These are phyloP conservation scores for Trichosurus vulpecula DNA, from an alignment of 2,797 vertebrate species.

Conservation along the genomic window DNA sequence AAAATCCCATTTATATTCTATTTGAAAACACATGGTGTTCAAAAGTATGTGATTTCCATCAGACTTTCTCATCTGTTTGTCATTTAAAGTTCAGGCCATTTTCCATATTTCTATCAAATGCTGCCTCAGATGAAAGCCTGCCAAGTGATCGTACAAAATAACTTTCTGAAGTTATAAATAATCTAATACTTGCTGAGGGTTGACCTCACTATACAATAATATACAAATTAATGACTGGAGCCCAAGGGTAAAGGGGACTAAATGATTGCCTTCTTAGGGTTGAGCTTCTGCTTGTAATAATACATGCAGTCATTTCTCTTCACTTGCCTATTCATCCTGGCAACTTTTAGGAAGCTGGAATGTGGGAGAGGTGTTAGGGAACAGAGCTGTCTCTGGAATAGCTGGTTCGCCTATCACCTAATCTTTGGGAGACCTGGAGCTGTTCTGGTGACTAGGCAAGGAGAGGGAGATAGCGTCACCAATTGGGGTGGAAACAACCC, in stretches of 20 bases:
- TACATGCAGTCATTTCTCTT: constrained; percentile 31
- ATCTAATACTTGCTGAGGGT: constrained; percentile 85
- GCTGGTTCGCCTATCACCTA: background rate
- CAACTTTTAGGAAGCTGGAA: background rate
- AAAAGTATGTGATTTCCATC: constrained; percentile 90
- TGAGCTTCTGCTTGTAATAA: constrained; percentile 52
- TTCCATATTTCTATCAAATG: constrained; percentile 94
- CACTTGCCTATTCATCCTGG: constrained; percentile 1
- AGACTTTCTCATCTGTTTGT: constrained; percentile 94
- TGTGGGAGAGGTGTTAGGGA: background rate
- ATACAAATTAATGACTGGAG: constrained; percentile 76
- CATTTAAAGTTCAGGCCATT: constrained; percentile 91
- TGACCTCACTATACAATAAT: constrained; percentile 82
- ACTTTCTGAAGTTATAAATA: constrained; percentile 93
- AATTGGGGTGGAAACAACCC: background rate
- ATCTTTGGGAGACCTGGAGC: background rate
- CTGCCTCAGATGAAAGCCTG: constrained; percentile 89
- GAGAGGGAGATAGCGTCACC: background rate
- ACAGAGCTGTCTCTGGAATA: constrained; percentile 3
- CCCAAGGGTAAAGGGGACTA: constrained; percentile 56
- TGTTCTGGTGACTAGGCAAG: background rate
- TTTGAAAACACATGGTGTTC: constrained; percentile 89
- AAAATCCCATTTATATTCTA: constrained; percentile 92
- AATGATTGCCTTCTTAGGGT: constrained; percentile 23
- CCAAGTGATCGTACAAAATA: constrained; percentile 85